Evolutionary conservation across 2,113 vertebrate species (phyloP).

Genomic region (Lates calcarifer): DNA sequence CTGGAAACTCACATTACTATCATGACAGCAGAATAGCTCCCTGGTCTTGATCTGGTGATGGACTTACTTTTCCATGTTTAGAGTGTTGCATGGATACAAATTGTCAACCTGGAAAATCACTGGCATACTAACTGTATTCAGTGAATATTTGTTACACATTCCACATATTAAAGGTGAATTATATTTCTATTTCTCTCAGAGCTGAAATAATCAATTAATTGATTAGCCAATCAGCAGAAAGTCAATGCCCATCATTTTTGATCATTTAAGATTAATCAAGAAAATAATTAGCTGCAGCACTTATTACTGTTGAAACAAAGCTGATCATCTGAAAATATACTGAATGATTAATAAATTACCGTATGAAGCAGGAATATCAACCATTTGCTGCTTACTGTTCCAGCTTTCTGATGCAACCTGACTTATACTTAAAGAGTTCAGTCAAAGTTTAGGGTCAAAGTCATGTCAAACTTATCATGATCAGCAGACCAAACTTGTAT

Average conservation of each 20-base stretch:
- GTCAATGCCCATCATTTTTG: too few relatives aligned
- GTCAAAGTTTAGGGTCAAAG: constrained; percentile 22
- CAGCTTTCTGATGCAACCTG: constrained; percentile 3
- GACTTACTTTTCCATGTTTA: constrained; percentile 55
- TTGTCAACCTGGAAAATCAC: neutral
- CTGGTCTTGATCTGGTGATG: constrained; percentile 22
- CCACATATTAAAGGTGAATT: neutral
- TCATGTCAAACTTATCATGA: constrained; percentile 7
- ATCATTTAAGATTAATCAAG: too few relatives aligned
- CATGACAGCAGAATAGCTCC: constrained; percentile 40
- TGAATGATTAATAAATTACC: neutral
- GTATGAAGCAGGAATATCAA: neutral
- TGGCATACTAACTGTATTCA: neutral
- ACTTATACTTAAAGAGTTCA: constrained; percentile 37
- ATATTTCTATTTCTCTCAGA: constrained; percentile 12
- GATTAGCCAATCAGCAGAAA: neutral
- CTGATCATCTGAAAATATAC: neutral
- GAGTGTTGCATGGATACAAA: constrained; percentile 48
- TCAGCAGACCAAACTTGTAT: neutral
- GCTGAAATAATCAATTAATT: neutral
- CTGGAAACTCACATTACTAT: constrained; percentile 59
- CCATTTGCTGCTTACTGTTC: too few relatives aligned
- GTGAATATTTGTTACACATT: neutral
- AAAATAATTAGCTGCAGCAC: too few relatives aligned
- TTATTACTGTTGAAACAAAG: too few relatives aligned